Conservation (phyloP, 2,888 invertebrate species). For the Apamea epomidion region DNA sequence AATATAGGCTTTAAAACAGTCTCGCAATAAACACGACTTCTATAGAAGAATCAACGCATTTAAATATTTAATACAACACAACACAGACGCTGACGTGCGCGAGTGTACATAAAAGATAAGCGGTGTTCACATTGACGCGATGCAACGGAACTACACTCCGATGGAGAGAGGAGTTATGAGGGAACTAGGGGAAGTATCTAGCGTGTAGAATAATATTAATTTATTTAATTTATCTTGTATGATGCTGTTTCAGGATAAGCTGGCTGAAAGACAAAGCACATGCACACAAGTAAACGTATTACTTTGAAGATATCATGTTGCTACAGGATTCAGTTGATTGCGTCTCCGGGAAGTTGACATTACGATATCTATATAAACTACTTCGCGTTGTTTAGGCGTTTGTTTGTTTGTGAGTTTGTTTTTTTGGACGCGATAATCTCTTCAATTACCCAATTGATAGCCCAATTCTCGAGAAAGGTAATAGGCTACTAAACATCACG, state of each 20-base stretch:
- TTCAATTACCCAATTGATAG: no score
- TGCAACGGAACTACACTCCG: conserved; percentile 33
- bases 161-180: conserved; percentile 11
- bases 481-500: no score
- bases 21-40: conserved; percentile 16
- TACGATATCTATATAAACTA: neutral
- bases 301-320: neutral
- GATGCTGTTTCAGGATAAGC: neutral
- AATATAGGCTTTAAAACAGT: neutral
- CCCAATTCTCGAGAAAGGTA: neutral
- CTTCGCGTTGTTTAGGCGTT: no score
- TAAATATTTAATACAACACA: conserved; percentile 28
- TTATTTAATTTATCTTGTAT: neutral
- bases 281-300: neutral
- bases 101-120: conserved; percentile 50
- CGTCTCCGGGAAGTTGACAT: neutral
- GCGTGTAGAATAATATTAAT: conserved; percentile 1
- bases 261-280: neutral
- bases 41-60: conserved; percentile 18
- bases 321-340: neutral
- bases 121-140: conserved; percentile 16
- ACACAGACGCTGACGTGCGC: conserved; percentile 14
- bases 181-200: neutral
- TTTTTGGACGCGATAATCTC: no score
- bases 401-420: no score